A percentile compares a stretch with the other conserved stretches of the same genome.
These are phyloP conservation scores for Chaetops frenatus DNA, from an alignment of 2,113 vertebrate genomes.

Conservation along the genomic window DNA sequence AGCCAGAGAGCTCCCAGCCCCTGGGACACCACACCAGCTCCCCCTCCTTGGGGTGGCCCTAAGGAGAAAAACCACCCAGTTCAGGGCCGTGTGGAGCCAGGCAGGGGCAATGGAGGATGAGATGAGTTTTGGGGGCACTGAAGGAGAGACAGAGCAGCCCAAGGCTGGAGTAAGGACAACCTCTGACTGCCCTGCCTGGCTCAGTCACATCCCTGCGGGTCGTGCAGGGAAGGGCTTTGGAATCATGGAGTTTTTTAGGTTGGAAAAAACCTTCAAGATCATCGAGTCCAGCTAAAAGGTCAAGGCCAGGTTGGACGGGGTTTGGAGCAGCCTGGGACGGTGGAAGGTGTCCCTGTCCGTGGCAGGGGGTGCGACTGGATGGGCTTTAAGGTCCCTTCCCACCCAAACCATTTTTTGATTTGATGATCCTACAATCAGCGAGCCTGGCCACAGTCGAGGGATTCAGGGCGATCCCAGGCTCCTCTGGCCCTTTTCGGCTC, in stretches of 20 bases:
- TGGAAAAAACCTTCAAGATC: not conserved
- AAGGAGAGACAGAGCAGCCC: not conserved
- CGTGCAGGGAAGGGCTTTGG: accelerated
- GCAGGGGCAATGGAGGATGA: not conserved
- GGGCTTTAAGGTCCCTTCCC: not conserved
- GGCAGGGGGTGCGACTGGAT: not conserved
- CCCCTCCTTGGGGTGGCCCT: not conserved
- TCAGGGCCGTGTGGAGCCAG: accelerated
- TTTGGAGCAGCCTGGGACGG: not conserved
- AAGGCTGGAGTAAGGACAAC: accelerated
- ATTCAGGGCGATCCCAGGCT: not conserved
- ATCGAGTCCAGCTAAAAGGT: accelerated
- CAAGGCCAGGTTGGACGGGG: not conserved
- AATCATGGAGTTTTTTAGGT: accelerated
- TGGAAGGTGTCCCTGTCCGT: not conserved
- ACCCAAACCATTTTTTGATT: not conserved
- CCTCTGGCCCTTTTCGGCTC: accelerated
- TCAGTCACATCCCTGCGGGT: accelerated
- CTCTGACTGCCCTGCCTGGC: accelerated
- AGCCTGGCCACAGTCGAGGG: not conserved
- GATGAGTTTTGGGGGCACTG: accelerated
- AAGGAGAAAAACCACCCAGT: accelerated
- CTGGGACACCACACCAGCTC: accelerated
- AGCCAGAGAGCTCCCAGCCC: not conserved
- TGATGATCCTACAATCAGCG: no score